These are phyloP conservation scores for Ciconia stormi DNA, from an alignment of 2,113 vertebrate species.

Conservation along the genomic window DNA sequence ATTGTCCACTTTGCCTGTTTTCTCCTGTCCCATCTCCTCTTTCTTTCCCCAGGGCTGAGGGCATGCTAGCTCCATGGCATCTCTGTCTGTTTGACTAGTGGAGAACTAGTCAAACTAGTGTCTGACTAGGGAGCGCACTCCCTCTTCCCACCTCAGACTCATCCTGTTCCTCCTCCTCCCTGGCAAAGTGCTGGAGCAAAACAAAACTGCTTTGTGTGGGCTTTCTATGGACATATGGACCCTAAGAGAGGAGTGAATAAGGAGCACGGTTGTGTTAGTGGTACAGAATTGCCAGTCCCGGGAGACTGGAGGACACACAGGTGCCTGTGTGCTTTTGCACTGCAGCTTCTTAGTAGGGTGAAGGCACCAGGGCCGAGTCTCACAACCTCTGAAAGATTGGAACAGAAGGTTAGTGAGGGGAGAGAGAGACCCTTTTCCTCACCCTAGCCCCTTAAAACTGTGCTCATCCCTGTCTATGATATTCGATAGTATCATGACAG, in stretches of 20 bases:
- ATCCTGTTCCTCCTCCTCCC: not conserved
- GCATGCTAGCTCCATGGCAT: accelerated
- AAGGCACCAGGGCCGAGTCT: not conserved
- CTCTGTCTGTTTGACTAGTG: not conserved
- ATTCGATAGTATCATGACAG: not conserved
- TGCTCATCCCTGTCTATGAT: not conserved
- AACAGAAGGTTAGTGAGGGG: not conserved
- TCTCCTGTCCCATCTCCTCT: not conserved
- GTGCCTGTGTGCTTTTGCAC: not conserved
- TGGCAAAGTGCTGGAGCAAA: not conserved
- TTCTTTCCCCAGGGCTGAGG: not conserved
- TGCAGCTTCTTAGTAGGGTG: not conserved
- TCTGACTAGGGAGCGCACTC: not conserved
- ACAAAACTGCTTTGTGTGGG: not conserved
- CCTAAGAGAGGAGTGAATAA: not conserved
- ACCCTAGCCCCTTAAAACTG: not conserved
- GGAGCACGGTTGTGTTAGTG: not conserved
- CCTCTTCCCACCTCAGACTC: not conserved
- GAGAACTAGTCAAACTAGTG: not conserved
- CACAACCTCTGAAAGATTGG: not conserved
- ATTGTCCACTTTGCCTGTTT: not conserved
- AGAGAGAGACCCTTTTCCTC: not conserved
- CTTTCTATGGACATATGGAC: not conserved
- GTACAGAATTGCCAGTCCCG: not conserved
- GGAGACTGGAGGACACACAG: not conserved